These are phyloP conservation scores for Philaethria dido DNA, from an alignment of 2,888 invertebrate species.

Conservation along the genomic window DNA sequence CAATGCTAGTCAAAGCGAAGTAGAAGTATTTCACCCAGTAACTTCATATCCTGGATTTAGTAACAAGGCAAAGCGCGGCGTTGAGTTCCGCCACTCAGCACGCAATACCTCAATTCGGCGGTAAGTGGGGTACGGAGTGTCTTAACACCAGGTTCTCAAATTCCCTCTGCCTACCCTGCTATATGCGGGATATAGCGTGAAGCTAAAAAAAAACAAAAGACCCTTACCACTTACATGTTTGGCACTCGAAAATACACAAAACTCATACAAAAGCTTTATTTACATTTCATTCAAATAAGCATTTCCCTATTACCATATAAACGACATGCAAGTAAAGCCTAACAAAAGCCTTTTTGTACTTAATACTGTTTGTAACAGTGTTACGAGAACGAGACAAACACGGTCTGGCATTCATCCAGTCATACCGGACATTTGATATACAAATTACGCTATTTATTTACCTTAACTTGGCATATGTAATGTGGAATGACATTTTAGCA, in stretches of 20 bases:
- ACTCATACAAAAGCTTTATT: neutral
- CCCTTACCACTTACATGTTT: neutral
- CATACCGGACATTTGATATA: slow-evolving; percentile 22
- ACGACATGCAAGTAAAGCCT: neutral
- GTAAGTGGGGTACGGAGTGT: too few relatives aligned
- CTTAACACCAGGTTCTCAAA: too few relatives aligned
- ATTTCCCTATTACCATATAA: slow-evolving; percentile 4
- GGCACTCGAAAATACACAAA: neutral
- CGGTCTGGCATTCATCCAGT: slow-evolving; percentile 30
- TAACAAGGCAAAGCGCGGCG: too few relatives aligned
- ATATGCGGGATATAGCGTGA: too few relatives aligned
- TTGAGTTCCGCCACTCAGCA: too few relatives aligned
- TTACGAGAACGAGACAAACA: neutral
- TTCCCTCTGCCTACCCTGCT: too few relatives aligned
- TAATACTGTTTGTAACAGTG: slow-evolving; percentile 3
- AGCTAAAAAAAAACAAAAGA: too few relatives aligned
- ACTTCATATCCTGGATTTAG: too few relatives aligned
- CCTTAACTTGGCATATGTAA: neutral
- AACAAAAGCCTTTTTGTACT: neutral
- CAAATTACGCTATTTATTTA: slow-evolving; percentile 35
- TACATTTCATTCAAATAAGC: neutral
- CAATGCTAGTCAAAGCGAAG: too few relatives aligned
- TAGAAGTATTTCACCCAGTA: too few relatives aligned
- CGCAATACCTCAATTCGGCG: too few relatives aligned
- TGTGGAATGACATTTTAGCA: neutral